A percentile compares a stretch with the other conserved stretches of the same genome.
Evolutionary conservation across 30 jellyfish, hydroid and myxozoan genomes (phyloP).

Genomic region (Turritopsis dohrnii): DNA sequence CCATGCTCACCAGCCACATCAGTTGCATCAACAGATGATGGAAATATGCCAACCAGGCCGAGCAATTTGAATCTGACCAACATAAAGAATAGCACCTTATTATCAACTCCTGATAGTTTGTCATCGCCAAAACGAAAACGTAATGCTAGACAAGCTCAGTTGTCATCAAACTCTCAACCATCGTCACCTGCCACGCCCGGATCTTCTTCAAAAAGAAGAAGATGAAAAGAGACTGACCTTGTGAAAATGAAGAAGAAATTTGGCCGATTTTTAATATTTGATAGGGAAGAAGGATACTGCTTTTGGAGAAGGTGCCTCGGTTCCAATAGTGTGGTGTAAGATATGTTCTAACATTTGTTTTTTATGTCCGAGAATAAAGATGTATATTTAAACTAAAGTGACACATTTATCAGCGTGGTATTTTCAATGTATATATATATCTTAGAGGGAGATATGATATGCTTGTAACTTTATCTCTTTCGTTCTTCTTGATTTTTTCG

Average conservation of each 20-base stretch:
- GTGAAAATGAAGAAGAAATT: background rate
- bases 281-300: background rate
- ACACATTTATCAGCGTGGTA: too few relatives aligned
- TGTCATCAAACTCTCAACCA: slow-evolving; percentile 73
- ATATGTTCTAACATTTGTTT: too few relatives aligned
- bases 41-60: slow-evolving; percentile 41
- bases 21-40: slow-evolving; percentile 41
- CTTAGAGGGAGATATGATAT: too few relatives aligned
- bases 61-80: slow-evolving; percentile 66
- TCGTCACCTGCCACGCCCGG: slow-evolving; percentile 93
- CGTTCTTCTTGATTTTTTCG: too few relatives aligned
- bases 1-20: slow-evolving; percentile 98
- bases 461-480: too few relatives aligned
- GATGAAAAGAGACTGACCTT: slow-evolving; percentile 10
- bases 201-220: slow-evolving; percentile 17
- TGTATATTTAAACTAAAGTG: too few relatives aligned
- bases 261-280: background rate
- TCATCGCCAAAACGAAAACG: slow-evolving; percentile 93
- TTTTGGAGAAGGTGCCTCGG: background rate
- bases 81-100: slow-evolving; percentile 31
- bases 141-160: slow-evolving; percentile 67
- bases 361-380: too few relatives aligned
- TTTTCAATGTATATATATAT: too few relatives aligned
- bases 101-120: slow-evolving; percentile 62
- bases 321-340: background rate